phyloP scores from a whole-genome alignment of 2,797 vertebrate species.

The Manis pentadactyla region DNA sequence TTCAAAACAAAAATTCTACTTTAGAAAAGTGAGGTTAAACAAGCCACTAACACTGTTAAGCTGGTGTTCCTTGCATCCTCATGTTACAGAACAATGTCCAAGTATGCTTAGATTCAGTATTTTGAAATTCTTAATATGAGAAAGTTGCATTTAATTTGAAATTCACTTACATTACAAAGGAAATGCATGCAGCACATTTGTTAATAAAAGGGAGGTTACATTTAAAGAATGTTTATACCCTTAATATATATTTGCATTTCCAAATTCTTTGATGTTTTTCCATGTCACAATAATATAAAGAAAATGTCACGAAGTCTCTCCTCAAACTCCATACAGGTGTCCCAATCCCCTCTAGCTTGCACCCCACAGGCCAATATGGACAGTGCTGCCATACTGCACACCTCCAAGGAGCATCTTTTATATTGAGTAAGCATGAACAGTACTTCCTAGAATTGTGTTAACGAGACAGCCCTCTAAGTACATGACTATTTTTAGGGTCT shows the following conservation, averaged over 20 bases:
- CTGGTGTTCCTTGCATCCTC: not conserved
- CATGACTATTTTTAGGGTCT: not conserved
- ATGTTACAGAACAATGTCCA: not conserved
- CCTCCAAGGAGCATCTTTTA: not conserved
- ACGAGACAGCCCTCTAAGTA: not conserved
- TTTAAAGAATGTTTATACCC: not conserved
- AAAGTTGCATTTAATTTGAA: not conserved
- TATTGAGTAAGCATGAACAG: not conserved
- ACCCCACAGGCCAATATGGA: fast-evolving
- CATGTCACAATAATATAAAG: not conserved
- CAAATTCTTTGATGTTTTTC: not conserved
- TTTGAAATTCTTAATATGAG: not conserved
- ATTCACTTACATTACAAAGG: not conserved
- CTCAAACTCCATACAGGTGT: not conserved
- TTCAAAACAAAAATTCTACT: not conserved
- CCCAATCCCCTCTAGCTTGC: not conserved
- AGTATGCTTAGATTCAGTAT: not conserved
- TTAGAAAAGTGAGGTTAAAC: not conserved
- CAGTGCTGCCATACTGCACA: not conserved
- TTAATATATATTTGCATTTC: not conserved
- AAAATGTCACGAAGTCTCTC: not conserved
- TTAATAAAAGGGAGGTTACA: not conserved
- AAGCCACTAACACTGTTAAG: not conserved
- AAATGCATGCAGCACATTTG: not conserved
- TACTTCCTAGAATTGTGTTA: not conserved